Percentiles rank a stretch among this genome's conserved stretches.
Conservation (phyloP, 2,113 vertebrate genomes). For the Rattus rattus region DNA sequence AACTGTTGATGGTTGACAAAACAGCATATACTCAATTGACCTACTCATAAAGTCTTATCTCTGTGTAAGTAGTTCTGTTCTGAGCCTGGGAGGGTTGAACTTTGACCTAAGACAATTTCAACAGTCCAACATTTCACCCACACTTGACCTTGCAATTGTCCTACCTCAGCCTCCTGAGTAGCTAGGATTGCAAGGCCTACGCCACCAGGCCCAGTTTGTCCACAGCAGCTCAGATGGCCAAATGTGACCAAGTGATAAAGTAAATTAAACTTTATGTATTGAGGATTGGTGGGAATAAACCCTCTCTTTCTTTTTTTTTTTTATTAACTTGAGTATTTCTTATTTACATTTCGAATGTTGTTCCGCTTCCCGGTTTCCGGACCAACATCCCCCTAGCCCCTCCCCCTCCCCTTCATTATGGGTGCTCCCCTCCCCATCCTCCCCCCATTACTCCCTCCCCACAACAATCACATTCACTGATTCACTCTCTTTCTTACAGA, state of each 20-base stretch:
- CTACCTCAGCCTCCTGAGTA: not conserved
- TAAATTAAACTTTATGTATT: not conserved
- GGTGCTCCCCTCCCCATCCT: too few species aligned
- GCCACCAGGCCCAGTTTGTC: not conserved
- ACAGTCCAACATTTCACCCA: not conserved
- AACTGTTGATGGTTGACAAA: not conserved
- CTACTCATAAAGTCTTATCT: not conserved
- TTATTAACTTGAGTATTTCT: too few species aligned
- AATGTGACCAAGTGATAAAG: not conserved
- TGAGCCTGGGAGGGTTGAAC: not conserved
- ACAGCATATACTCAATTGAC: not conserved
- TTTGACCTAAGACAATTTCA: not conserved
- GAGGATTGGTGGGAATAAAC: not conserved
- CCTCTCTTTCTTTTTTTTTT: not conserved
- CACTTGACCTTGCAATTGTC: not conserved
- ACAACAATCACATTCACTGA: too few species aligned
- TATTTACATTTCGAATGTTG: too few species aligned
- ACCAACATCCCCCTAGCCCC: too few species aligned
- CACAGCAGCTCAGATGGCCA: not conserved
- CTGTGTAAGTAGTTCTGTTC: not conserved
- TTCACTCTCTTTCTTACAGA: not conserved
- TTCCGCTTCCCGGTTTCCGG: too few species aligned
- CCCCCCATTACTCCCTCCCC: too few species aligned
- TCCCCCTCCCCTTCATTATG: too few species aligned
- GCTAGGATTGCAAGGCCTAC: not conserved